Evolutionary conservation across 2,888 invertebrate species (phyloP).

Genomic region (Xestoiulus laeticollis): DNA sequence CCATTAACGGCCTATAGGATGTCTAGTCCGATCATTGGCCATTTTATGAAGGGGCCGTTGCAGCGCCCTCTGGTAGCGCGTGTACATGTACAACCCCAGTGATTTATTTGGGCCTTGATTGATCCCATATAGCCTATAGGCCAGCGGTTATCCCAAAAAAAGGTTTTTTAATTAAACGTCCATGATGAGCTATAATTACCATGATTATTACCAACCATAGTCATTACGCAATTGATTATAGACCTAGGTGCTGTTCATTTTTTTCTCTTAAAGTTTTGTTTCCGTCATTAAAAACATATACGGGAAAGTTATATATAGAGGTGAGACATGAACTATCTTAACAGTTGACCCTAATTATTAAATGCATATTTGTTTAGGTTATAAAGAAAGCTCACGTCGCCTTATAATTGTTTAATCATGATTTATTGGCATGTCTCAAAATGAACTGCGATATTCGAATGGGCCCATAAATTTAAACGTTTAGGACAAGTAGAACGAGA

Average conservation of each 20-base stretch:
- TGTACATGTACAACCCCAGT: background rate
- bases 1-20: background rate
- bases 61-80: constrained; percentile 2
- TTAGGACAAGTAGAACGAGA: no score
- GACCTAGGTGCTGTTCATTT: background rate
- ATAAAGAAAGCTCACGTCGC: background rate
- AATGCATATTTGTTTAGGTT: background rate
- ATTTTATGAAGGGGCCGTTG: background rate
- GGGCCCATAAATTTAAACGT: no score
- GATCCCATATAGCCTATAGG: background rate
- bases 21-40: background rate
- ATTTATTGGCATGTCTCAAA: background rate
- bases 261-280: background rate
- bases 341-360: background rate
- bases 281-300: background rate
- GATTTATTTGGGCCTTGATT: constrained; percentile 26
- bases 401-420: background rate
- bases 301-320: background rate
- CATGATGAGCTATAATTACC: background rate
- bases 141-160: background rate
- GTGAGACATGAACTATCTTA: background rate
- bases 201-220: constrained; percentile 18
- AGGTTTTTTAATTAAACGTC: constrained; percentile 26
- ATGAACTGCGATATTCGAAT: background rate
- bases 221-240: constrained; percentile 26